A percentile compares a stretch with the other conserved stretches of the same genome.
Evolutionary conservation across 2,113 vertebrate genomes (phyloP).

Genomic region (Gopherus evgoodei): DNA sequence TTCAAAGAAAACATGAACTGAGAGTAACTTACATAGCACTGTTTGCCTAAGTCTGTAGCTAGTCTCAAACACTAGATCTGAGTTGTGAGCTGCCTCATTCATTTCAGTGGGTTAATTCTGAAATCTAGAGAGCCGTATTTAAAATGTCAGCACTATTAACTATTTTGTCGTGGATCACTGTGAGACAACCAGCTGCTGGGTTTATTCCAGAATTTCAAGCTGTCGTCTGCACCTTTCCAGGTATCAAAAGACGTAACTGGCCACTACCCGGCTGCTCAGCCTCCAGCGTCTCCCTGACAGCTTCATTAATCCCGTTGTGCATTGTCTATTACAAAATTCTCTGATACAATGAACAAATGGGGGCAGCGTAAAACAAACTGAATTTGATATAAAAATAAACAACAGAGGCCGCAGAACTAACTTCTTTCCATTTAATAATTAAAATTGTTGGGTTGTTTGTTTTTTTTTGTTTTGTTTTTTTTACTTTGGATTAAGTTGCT

Average conservation of each 20-base stretch:
- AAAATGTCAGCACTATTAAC: background rate
- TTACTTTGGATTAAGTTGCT: background rate
- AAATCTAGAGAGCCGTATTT: background rate
- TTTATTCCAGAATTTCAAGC: background rate
- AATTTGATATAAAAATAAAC: too few relatives aligned
- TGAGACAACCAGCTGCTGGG: background rate
- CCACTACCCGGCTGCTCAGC: background rate
- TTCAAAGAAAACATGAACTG: background rate
- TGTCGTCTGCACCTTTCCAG: background rate
- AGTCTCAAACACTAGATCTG: background rate
- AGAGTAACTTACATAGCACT: background rate
- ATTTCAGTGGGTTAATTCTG: background rate
- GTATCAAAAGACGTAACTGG: background rate
- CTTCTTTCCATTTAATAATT: background rate
- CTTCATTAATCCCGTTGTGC: background rate
- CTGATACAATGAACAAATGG: too few relatives aligned
- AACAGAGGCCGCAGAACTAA: background rate
- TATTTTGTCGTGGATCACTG: background rate
- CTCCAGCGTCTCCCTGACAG: background rate
- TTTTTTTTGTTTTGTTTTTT: background rate
- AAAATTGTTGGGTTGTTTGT: background rate
- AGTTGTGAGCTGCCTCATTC: background rate
- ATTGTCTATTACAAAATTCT: background rate
- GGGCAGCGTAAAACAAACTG: too few relatives aligned
- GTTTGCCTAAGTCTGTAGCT: background rate